Base-by-base conservation (phyloP, 2,113 vertebrate species). In the Alaudala cheleensis region DNA sequence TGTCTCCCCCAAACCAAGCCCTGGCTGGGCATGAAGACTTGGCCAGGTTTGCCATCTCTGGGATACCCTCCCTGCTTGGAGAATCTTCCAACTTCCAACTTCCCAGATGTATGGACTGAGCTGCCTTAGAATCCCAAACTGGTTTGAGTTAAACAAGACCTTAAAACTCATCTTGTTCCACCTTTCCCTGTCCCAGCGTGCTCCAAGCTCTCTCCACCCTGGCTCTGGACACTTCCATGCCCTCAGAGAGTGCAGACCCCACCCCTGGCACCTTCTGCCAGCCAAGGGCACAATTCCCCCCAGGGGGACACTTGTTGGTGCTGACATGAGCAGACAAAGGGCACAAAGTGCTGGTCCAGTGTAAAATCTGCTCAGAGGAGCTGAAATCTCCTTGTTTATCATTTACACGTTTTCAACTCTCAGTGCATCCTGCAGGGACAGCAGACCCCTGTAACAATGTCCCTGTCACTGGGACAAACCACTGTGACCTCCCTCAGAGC, bases 201-300 rank as follows among this genome's bases (percentile, higher is more conserved):
- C 11, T 42, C 66, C 66, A 42, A 57, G 26, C 44, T n/a, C 44
- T 0, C 0, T 33, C 67, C 60, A 74, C 0, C 33, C 33, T 45
- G 28, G 28, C 60, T 22, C 42, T 40, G 69, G n/a, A n/a, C 33
- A 67, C n/a, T n/a, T 29, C 60, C 45, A 37, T 19, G 47, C 31
- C n/a, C 40, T 69, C 12, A 44, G 26, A 25, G 29, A 56, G 37
- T n/a, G 21, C 26, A 69, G 29, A 20, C 2, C 42, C 40, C 66
- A 82, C 14, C 47, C 29, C 44, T 58, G 44, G 25, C 25, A n/a
- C 49, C n/a, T 78, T 29, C 60, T 90, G 58, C n/a, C 62, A 91
- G 67, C n/a, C 69, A 39, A 67, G 67, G 28, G 40, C 39, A 51
- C 51, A 61, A 29, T 1, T 3, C 10, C 3, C 6, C 11, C 5